These are phyloP conservation scores for Thripadectes ignobilis DNA, from an alignment of 2,797 vertebrate species.

Conservation along the genomic window DNA sequence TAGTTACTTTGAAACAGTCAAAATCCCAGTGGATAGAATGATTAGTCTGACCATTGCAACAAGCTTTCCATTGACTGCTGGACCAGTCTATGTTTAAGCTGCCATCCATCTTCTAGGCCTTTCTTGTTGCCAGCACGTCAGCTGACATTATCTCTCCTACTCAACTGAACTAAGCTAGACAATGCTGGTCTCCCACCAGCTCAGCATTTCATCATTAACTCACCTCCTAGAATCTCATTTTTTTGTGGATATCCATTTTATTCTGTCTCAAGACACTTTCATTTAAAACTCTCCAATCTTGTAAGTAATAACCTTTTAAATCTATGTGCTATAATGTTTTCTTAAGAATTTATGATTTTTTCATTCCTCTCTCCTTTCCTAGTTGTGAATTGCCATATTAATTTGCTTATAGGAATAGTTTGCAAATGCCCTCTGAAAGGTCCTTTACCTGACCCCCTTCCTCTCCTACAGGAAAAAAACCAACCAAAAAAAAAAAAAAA, in stretches of 20 bases:
- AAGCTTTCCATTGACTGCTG: slow-evolving; percentile 19
- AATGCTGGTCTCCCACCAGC: not conserved
- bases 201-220: slow-evolving; percentile 5
- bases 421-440: slow-evolving; percentile 29
- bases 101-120: slow-evolving; percentile 24
- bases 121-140: slow-evolving; percentile 20
- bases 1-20: slow-evolving; percentile 9
- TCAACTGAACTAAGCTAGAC: not conserved
- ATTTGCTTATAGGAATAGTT: not conserved
- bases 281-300: slow-evolving; percentile 42
- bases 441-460: slow-evolving; percentile 12
- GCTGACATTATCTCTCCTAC: not conserved
- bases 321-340: slow-evolving; percentile 48
- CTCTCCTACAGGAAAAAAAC: not conserved
- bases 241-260: slow-evolving; percentile 29
- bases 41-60: slow-evolving; percentile 20
- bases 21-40: slow-evolving; percentile 22
- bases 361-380: not conserved
- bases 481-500: not conserved
- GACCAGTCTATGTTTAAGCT: slow-evolving; percentile 7
- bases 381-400: not conserved
- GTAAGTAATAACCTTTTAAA: slow-evolving; percentile 31
- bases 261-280: slow-evolving; percentile 28
- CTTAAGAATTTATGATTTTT: slow-evolving; percentile 31
- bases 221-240: not conserved